Percentiles rank a stretch among this genome's conserved stretches.
phyloP scores from a whole-genome alignment of 2,797 vertebrate species.

The Allobates femoralis region DNA sequence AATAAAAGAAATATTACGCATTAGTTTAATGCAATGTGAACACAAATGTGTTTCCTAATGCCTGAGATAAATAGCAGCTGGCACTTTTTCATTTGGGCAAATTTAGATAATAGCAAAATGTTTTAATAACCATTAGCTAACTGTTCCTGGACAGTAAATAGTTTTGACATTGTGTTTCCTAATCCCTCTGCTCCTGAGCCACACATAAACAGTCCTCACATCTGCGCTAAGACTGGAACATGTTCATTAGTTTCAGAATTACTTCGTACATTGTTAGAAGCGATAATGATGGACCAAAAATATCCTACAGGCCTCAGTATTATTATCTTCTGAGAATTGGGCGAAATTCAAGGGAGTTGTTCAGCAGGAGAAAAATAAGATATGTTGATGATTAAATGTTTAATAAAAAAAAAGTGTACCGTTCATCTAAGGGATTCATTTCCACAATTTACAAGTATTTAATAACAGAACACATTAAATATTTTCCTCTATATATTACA shows the following conservation, averaged over 20 bases:
- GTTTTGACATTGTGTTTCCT: conserved; percentile 62
- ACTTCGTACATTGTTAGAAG: not conserved
- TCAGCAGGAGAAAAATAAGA: no score
- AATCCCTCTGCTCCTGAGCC: conserved; percentile 54
- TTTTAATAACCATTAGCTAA: conserved; percentile 64
- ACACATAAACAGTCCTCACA: conserved; percentile 56
- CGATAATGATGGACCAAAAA: not conserved
- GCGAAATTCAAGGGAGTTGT: not conserved
- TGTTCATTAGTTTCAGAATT: conserved; percentile 28
- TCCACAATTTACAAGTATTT: no score
- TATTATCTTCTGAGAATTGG: not conserved
- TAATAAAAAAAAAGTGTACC: no score
- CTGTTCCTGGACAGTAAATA: conserved; percentile 62
- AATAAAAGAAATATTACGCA: conserved; percentile 55
- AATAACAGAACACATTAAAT: no score
- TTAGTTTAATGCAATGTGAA: conserved; percentile 62
- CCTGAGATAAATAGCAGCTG: conserved; percentile 64
- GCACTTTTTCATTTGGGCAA: conserved; percentile 60
- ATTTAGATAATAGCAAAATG: conserved; percentile 64
- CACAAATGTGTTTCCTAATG: conserved; percentile 42
- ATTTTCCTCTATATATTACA: no score
- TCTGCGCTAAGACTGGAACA: conserved; percentile 34
- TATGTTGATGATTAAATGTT: no score
- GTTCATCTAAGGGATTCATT: no score
- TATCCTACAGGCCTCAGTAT: not conserved